These are phyloP conservation scores for Mola mola DNA, from an alignment of 2,113 vertebrate species.

Conservation along the genomic window DNA sequence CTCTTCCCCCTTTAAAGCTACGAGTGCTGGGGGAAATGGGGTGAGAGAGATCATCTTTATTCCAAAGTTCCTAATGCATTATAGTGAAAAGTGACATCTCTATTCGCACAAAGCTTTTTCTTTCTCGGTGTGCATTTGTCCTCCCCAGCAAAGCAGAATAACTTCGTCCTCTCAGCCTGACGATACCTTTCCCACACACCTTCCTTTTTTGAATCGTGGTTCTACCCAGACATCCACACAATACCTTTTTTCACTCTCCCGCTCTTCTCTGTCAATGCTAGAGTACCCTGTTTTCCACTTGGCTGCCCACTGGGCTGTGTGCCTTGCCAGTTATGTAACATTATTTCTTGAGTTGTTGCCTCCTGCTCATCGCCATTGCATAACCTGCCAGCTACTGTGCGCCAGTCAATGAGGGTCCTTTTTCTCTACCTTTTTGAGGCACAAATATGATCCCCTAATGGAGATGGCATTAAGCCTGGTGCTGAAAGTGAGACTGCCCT, in stretches of 20 bases:
- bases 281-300: constrained; percentile 66
- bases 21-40: constrained; percentile 19
- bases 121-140: constrained; percentile 48
- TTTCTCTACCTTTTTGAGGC: constrained; percentile 55
- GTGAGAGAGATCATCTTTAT: constrained; percentile 45
- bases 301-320: constrained; percentile 59
- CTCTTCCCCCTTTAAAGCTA: constrained; percentile 6
- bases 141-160: constrained; percentile 26
- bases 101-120: constrained; percentile 65
- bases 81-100: constrained; percentile 71
- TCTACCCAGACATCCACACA: constrained; percentile 53
- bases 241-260: constrained; percentile 23
- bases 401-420: constrained; percentile 34
- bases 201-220: constrained; percentile 9
- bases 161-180: constrained; percentile 42
- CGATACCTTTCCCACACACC: constrained; percentile 66
- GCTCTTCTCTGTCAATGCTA: constrained; percentile 19
- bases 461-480: constrained; percentile 37
- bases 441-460: constrained; percentile 69
- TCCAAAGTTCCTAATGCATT: constrained; percentile 70
- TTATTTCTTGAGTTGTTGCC: constrained; percentile 70
- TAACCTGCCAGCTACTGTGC: constrained; percentile 65
- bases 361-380: constrained; percentile 58
- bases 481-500: constrained; percentile 35
- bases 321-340: constrained; percentile 72